A percentile compares a stretch with the other conserved stretches of the same genome.
phyloP scores from a whole-genome alignment of 2,888 invertebrate species.

The Arge pagana region DNA sequence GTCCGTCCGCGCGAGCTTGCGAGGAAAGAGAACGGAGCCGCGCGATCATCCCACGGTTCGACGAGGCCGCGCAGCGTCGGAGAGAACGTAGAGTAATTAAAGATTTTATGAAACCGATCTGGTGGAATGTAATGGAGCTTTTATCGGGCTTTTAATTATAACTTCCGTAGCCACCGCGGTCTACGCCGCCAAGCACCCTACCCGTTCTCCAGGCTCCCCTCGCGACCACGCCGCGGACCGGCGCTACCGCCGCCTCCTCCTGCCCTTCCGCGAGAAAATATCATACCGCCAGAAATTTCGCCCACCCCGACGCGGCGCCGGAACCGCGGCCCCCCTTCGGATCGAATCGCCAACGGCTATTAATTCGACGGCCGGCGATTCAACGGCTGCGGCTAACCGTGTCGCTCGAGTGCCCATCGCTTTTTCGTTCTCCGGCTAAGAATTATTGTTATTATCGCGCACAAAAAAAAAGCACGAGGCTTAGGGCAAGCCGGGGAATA shows the following conservation, averaged over 20 bases:
- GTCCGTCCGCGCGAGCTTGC: not conserved
- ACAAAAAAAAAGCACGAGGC: no score
- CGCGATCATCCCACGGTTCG: no score
- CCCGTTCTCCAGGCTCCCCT: no score
- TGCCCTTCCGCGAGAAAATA: conserved; percentile 10
- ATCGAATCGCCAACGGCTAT: conserved; percentile 16
- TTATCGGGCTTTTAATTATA: conserved; percentile 25
- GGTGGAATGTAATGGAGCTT: conserved; percentile 23
- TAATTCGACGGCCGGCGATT: conserved; percentile 8
- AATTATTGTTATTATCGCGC: conserved; percentile 6
- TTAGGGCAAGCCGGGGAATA: no score
- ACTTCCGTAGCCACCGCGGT: conserved; percentile 6
- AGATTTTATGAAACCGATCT: conserved; percentile 25
- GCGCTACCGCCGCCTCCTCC: conserved; percentile 3
- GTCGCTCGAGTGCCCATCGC: conserved; percentile 12
- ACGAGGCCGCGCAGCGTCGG: not conserved
- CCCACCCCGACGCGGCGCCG: not conserved
- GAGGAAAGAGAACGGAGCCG: conserved; percentile 1
- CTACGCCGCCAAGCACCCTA: no score
- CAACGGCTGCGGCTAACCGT: conserved; percentile 12
- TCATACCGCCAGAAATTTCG: not conserved
- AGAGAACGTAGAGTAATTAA: conserved; percentile 15
- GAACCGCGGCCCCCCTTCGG: not conserved
- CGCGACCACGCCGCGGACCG: no score
- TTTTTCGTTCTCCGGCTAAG: conserved; percentile 5